These are phyloP conservation scores for Rotaria macrura DNA, from an alignment of 2,888 invertebrate species.

Conservation along the genomic window DNA sequence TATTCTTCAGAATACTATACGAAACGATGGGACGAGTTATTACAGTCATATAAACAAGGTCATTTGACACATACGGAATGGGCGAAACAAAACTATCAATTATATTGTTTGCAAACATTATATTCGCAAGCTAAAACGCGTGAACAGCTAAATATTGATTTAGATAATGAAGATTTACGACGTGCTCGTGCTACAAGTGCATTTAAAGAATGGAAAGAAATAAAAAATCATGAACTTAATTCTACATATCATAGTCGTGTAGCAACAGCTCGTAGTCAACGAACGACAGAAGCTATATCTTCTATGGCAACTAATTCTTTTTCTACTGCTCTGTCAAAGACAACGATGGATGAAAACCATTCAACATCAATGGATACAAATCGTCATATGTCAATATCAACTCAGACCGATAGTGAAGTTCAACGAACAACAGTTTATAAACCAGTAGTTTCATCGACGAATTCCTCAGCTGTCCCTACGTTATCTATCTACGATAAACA, in stretches of 20 bases:
- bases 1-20: constrained; percentile 3
- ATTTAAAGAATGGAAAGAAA: not conserved
- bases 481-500: not conserved
- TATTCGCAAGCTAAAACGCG: not conserved
- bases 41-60: not conserved
- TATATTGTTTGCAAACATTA: not conserved
- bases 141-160: not conserved
- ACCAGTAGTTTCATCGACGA: not conserved
- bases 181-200: not conserved
- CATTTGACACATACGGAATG: not conserved
- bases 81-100: constrained; percentile 4
- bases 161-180: no score
- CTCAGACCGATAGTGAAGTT: not conserved
- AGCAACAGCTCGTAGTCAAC: not conserved
- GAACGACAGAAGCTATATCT: not conserved
- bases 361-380: not conserved
- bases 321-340: not conserved
- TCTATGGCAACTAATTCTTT: not conserved
- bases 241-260: no score
- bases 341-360: not conserved
- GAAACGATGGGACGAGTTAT: not conserved
- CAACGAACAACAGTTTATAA: not conserved
- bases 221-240: not conserved
- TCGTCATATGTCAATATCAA: not conserved
- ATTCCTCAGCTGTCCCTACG: not conserved